Percentiles rank a stretch among this genome's conserved stretches.
These are phyloP conservation scores for Coelopa pilipes DNA, from an alignment of 2,888 invertebrate species.

Conservation along the genomic window DNA sequence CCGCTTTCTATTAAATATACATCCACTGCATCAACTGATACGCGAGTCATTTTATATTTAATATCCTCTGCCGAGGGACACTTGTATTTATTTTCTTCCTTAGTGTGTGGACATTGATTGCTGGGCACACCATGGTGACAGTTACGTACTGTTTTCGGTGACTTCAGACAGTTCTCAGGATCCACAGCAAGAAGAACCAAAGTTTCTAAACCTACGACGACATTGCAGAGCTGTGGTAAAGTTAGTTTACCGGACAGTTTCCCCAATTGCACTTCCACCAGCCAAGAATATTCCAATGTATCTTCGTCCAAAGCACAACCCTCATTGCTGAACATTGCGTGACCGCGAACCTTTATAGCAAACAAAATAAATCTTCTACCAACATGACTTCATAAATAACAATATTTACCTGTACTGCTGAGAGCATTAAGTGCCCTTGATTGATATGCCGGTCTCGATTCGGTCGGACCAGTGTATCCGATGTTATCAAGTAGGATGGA, in stretches of 20 bases:
- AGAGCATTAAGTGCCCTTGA: slow-evolving; percentile 86
- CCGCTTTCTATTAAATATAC: slow-evolving; percentile 90
- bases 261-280: slow-evolving; percentile 93
- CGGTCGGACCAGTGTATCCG: slow-evolving; percentile 78
- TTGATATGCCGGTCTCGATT: slow-evolving; percentile 78
- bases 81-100: slow-evolving; percentile 76
- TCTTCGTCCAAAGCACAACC: slow-evolving; percentile 91
- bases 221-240: slow-evolving; percentile 86
- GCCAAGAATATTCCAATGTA: slow-evolving; percentile 97
- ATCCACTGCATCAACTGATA: slow-evolving; percentile 89
- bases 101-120: slow-evolving; percentile 76
- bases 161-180: slow-evolving; percentile 88
- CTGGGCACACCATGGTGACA: slow-evolving; percentile 84
- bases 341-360: slow-evolving; percentile 80
- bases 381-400: not conserved
- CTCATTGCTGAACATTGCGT: slow-evolving; percentile 95
- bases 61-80: slow-evolving; percentile 86
- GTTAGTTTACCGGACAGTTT: slow-evolving; percentile 92
- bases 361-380: not conserved
- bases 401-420: slow-evolving; percentile 78
- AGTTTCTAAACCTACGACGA: slow-evolving; percentile 89
- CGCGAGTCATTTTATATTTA: slow-evolving; percentile 92
- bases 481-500: slow-evolving; percentile 85
- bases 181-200: slow-evolving; percentile 86
- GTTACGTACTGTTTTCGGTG: slow-evolving; percentile 80